phyloP scores from a whole-genome alignment of 2,888 invertebrate species.

The Cryptocheilus praepositus region DNA sequence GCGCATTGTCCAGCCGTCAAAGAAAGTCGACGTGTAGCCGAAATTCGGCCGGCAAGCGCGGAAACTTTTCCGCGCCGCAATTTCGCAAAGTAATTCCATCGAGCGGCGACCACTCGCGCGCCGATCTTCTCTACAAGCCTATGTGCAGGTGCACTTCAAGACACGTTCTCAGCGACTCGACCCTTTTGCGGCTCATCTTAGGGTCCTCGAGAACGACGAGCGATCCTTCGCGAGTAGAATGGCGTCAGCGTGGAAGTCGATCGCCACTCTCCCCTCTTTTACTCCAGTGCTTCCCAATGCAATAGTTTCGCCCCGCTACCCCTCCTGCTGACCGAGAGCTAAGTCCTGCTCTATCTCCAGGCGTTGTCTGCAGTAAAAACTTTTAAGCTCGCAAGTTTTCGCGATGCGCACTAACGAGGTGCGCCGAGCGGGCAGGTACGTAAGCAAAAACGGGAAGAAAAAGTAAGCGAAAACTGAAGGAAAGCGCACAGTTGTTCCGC shows the following conservation, averaged over 20 bases:
- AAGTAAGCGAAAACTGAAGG: neutral
- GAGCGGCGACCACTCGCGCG: neutral
- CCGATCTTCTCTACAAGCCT: neutral
- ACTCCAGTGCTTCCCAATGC: slow-evolving; percentile 7
- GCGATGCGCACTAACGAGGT: slow-evolving; percentile 22
- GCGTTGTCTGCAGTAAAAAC: slow-evolving; percentile 41
- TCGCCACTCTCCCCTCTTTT: too few relatives aligned
- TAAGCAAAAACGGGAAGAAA: slow-evolving; percentile 6
- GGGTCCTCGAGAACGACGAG: too few relatives aligned
- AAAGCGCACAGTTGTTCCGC: too few relatives aligned
- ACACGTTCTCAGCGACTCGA: too few relatives aligned
- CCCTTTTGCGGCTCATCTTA: too few relatives aligned
- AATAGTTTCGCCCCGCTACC: slow-evolving; percentile 34
- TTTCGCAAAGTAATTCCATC: slow-evolving; percentile 5
- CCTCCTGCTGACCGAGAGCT: slow-evolving; percentile 36
- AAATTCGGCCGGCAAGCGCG: neutral
- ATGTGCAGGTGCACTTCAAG: neutral
- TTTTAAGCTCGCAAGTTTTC: slow-evolving; percentile 39
- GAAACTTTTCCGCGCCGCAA: neutral
- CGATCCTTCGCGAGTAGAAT: too few relatives aligned
- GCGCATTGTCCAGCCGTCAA: neutral
- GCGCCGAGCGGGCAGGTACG: neutral
- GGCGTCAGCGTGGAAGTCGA: too few relatives aligned
- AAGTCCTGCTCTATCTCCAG: slow-evolving; percentile 38
- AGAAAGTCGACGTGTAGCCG: neutral